Evolutionary conservation across 2,888 invertebrate genomes (phyloP).

Genomic region (Euproctis similis): DNA sequence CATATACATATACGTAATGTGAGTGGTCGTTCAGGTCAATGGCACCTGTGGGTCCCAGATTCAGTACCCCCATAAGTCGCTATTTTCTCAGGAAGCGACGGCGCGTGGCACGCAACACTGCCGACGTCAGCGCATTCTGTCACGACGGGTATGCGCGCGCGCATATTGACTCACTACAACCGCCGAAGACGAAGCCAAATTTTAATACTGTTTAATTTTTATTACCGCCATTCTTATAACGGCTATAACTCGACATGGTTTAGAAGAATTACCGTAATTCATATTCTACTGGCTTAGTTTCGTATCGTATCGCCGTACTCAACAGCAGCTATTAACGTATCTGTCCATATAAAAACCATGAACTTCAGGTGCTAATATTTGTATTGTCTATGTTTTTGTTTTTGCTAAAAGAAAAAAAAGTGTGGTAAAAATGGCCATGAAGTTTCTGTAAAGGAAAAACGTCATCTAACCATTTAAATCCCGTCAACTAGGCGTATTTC

Average conservation of each 20-base stretch:
- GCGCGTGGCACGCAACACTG: conserved; percentile 33
- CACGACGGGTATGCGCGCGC: conserved; percentile 60
- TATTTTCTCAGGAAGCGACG: conserved; percentile 69
- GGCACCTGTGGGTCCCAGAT: conserved; percentile 66
- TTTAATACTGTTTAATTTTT: conserved; percentile 45
- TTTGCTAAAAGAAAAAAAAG: conserved; percentile 29
- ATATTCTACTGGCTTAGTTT: conserved; percentile 27
- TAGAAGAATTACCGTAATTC: conserved; percentile 28
- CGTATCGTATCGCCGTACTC: conserved; percentile 11
- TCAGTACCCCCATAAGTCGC: conserved; percentile 71
- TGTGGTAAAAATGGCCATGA: conserved; percentile 40
- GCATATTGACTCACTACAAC: conserved; percentile 59
- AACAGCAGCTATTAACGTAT: conserved; percentile 7
- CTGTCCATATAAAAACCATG: conserved; percentile 17
- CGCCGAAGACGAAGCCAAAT: conserved; percentile 40
- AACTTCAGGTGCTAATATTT: conserved; percentile 32
- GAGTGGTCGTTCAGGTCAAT: conserved; percentile 59
- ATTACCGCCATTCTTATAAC: conserved; percentile 36
- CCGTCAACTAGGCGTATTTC: conserved; percentile 69
- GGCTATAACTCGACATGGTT: conserved; percentile 34
- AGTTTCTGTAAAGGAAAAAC: conserved; percentile 46
- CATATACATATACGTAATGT: conserved; percentile 54
- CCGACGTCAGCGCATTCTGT: conserved; percentile 56
- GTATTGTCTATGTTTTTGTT: conserved; percentile 49
- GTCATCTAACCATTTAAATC: conserved; percentile 61